Evolutionary conservation across 2,797 vertebrate genomes (phyloP), one percentile per base, ranked within the genome.

Genomic region (Platalea minor): DNA sequence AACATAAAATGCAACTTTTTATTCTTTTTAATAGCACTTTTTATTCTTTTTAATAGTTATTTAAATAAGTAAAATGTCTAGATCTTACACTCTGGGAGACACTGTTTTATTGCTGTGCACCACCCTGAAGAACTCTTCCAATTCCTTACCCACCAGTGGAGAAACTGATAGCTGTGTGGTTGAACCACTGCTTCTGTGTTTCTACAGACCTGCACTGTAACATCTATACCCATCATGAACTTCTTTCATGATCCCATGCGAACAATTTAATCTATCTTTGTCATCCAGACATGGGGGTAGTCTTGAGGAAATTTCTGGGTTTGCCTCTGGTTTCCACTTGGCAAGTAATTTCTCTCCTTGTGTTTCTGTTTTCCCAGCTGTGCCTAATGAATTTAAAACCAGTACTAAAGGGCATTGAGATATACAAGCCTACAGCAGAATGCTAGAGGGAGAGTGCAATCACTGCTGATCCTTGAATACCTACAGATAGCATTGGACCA

Each of bases 351-450:
- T 88, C 37, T 69, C 75, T 93, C 57, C 64, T 60, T 56, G 18
- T 78, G 33, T 41, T 96, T 91, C 46, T 81, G 26, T 76, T 95
- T 74, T 45, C 54, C 75, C 56, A 70, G 67, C 35, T 86, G 51
- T 85, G 35, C 60, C 45, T 95, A 80, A 89, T 63, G 67, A 20
- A 74, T 78, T n/a, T 70, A 63, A 91, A 81, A 37, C 11, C 12
- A 41, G 17, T 46, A 56, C 23, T 69, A 77, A 77, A 57, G 16
- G n/a, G 5, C 19, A 63, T 17, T 28, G 13, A 72, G 51, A 59
- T 8, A 50, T 26, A 43, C 10, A 72, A 33, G 6, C 10, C 37
- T 60, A 28, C 17, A 82, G 39, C 14, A 85, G 64, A 75, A 88
- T 85, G 46, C 31, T 51, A 63, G 80, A 95, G 29, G 25, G 48